Evolutionary conservation across 2,888 invertebrate genomes (phyloP), one percentile per base, ranked within the genome.

Genomic region (Tachina fera): DNA sequence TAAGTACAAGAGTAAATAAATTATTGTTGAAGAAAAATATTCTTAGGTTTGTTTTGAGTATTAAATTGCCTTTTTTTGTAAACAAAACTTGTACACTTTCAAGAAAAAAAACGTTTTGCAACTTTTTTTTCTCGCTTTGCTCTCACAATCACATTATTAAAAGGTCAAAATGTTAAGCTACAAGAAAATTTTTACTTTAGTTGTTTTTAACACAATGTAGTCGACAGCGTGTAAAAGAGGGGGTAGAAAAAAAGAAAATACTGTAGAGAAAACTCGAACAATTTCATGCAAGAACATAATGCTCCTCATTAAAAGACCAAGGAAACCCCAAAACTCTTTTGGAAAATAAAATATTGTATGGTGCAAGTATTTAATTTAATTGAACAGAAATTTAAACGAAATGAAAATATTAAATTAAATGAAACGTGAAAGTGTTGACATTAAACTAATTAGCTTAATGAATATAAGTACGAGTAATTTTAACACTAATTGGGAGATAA

Each of bases 151-250:
- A 19, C 61, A 16, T 45, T 45, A 63, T 51, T 68, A 53, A 83
- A 79, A 79, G 79, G 79, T 79, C 72, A 83, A 70, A 74, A 56
- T 75, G 51, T 16, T 41, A 31, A 65, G 56, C 63, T 68, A 60
- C 72, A 74, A 47, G 77, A 47, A 70, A 49, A 63, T 82, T 49
- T 43, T 16, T 31, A 81, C 16, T 74, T 61, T 49, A 56, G 45
- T 56, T 65, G 43, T 13, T 63, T 31, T 53, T 3, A 16, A 56
- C 9, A 22, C 9, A 56, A 60, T 13, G 1, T 31, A 43, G 14
- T 61, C 6, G 31, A 31, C 5, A 6, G 6, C 31, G 6, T 4
- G 31, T 0, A 1, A 31, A 1, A 31, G 31, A 6, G 31, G 31
- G 31, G 31, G 31, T 5, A 6, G 6, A 1, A 6, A 6, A 6